A percentile compares a stretch with the other conserved stretches of the same genome.
These are phyloP conservation scores for Percopsis transmontana DNA, from an alignment of 2,113 vertebrate genomes.

Conservation along the genomic window DNA sequence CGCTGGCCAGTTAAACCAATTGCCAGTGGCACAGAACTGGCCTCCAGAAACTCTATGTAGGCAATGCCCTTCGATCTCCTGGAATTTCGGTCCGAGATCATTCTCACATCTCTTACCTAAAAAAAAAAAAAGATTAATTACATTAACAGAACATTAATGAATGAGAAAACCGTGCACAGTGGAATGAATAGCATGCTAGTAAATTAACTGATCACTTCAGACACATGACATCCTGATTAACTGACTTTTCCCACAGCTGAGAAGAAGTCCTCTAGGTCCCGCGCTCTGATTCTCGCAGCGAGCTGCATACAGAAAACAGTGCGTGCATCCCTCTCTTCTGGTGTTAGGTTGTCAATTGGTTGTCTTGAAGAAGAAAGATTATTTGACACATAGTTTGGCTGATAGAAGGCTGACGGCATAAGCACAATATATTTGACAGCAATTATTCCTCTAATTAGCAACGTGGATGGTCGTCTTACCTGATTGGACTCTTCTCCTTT, in stretches of 20 bases:
- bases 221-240: background rate
- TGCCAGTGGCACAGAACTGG: conserved; percentile 95
- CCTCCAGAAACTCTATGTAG: conserved; percentile 96
- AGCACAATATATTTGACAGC: background rate
- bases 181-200: background rate
- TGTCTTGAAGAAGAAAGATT: conserved; percentile 74
- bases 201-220: background rate
- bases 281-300: conserved; percentile 94
- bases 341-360: conserved; percentile 96
- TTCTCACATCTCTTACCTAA: conserved; percentile 95
- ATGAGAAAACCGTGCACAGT: background rate
- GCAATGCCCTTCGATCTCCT: conserved; percentile 97
- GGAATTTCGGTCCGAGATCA: conserved; percentile 98
- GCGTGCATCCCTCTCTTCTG: conserved; percentile 95
- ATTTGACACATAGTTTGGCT: background rate
- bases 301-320: conserved; percentile 99
- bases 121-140: conserved; percentile 2
- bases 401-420: background rate
- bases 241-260: conserved; percentile 96
- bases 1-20: conserved; percentile 96
- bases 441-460: background rate
- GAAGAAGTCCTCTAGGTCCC: conserved; percentile 98
- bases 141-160: background rate
- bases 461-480: conserved; percentile 71
- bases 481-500: conserved; percentile 96